Percentiles rank a stretch among this genome's conserved stretches.
These are phyloP conservation scores for Macropodus opercularis DNA, from an alignment of 2,797 vertebrate genomes.

Conservation along the genomic window DNA sequence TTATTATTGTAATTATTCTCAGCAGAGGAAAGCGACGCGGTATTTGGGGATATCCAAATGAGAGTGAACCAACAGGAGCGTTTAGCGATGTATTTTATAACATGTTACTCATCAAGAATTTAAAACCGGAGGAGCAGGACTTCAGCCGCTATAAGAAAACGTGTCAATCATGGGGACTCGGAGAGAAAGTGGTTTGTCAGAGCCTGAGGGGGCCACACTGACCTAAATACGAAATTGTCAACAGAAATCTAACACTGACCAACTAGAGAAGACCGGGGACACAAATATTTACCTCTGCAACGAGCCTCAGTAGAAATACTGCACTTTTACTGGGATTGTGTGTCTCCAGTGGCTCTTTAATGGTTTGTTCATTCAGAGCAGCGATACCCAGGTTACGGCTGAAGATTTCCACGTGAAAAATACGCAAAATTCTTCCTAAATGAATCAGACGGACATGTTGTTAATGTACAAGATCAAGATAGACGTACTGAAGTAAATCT, in stretches of 20 bases:
- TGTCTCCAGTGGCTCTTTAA: slow-evolving; percentile 6
- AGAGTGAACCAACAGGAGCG: slow-evolving; percentile 51
- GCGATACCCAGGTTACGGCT: neutral
- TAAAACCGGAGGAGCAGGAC: slow-evolving; percentile 77
- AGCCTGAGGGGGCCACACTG: slow-evolving; percentile 80
- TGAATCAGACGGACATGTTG: slow-evolving; percentile 5
- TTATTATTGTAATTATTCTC: slow-evolving; percentile 15
- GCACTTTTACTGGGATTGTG: slow-evolving; percentile 22
- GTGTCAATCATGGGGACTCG: slow-evolving; percentile 80
- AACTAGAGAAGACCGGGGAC: slow-evolving; percentile 55
- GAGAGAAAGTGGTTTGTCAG: slow-evolving; percentile 79
- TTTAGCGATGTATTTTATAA: slow-evolving; percentile 73
- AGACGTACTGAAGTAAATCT: slow-evolving; percentile 33
- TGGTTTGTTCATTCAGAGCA: slow-evolving; percentile 22
- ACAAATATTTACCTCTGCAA: slow-evolving; percentile 57
- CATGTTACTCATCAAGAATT: slow-evolving; percentile 79
- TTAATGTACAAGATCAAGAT: slow-evolving; percentile 15
- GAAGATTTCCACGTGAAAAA: slow-evolving; percentile 5
- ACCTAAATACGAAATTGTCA: slow-evolving; percentile 84
- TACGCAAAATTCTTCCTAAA: slow-evolving; percentile 11
- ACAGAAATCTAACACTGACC: slow-evolving; percentile 72
- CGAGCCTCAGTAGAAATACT: slow-evolving; percentile 29
- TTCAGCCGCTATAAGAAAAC: slow-evolving; percentile 78
- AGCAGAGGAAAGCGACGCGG: slow-evolving; percentile 30
- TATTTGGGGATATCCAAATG: slow-evolving; percentile 39